Base-by-base conservation (phyloP, 2,888 invertebrate genomes). In the Deilephila porcellus region DNA sequence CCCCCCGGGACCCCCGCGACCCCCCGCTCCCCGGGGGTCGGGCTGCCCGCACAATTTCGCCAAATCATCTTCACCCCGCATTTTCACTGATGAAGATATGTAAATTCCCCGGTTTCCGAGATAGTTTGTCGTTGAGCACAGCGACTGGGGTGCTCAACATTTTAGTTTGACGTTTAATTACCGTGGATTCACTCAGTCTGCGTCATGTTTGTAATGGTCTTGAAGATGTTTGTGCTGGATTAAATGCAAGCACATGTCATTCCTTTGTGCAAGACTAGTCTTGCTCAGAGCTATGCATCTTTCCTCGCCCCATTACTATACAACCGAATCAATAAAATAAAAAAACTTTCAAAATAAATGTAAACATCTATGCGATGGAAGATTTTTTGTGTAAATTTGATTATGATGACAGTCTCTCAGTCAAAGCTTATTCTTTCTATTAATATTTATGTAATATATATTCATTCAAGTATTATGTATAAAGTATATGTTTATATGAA, bases 31-130 rank as follows among this genome's bases (percentile, higher is more conserved):
- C 72, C 73, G 74, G 71, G 77, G 78, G 80, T 64, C 60, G 81
- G 77, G 76, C 74, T 64, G 73, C 85, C 88, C 87, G 86, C 85
- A 85, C 90, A 86, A 86, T 89, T 89, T 84, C 86, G 87, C 86
- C 88, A 87, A 90, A 91, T 92, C 92, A 93, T 93, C 93, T 93
- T 93, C 89, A 90, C 93, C 93, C 90, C 87, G 84, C 88, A 86
- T 88, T 90, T 89, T 86, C 87, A 81, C 87, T 89, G 91, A 92
- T 91, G 89, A 93, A 92, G 93, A 93, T 93, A 93, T 92, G 93
- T 86, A 90, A 93, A 93, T 92, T 83, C 81, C 84, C 81, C 79
- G 79, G 83, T 82, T 80, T 82, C 78, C 79, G 82, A 85, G 88
- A 88, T 88, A 89, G 87, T 88, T 86, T 83, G 82, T 83, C 82